Evolutionary conservation across 2,113 vertebrate species (phyloP).

Genomic region (Apteryx mantelli): DNA sequence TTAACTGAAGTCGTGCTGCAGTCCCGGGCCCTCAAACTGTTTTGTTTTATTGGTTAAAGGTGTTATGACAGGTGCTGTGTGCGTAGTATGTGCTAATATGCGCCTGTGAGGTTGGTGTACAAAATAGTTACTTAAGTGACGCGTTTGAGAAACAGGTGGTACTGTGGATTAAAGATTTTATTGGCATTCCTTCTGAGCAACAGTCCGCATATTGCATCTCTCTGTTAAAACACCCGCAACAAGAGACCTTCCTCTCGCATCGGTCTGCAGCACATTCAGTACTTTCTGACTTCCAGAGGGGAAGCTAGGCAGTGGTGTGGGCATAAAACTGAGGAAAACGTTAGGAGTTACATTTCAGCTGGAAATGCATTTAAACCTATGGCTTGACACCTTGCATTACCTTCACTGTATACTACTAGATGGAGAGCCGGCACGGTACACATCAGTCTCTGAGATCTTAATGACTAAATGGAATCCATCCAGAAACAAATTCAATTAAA

Average conservation of each 20-base stretch:
- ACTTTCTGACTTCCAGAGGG: not conserved
- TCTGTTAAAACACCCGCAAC: not conserved
- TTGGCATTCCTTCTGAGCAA: not conserved
- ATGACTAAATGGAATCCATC: not conserved
- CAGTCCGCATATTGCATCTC: not conserved
- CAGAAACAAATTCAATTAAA: constrained; percentile 45
- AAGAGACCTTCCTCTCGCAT: not conserved
- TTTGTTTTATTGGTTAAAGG: not conserved
- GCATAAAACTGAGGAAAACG: not conserved
- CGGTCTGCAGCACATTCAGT: fast-evolving
- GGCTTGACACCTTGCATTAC: not conserved
- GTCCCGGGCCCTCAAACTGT: too few relatives aligned
- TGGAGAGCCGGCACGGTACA: not conserved
- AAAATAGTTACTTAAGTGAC: fast-evolving
- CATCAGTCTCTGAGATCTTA: not conserved
- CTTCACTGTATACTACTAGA: fast-evolving
- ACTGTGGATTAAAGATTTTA: not conserved
- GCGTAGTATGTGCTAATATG: fast-evolving
- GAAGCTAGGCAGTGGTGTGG: not conserved
- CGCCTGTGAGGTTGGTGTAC: fast-evolving
- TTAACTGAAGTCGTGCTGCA: too few relatives aligned
- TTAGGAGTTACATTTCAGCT: not conserved
- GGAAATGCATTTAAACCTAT: not conserved
- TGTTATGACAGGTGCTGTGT: fast-evolving
- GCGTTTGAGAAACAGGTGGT: not conserved